Base-by-base conservation (phyloP, 1,140 invertebrate genomes). In the Musca vetustissima region DNA sequence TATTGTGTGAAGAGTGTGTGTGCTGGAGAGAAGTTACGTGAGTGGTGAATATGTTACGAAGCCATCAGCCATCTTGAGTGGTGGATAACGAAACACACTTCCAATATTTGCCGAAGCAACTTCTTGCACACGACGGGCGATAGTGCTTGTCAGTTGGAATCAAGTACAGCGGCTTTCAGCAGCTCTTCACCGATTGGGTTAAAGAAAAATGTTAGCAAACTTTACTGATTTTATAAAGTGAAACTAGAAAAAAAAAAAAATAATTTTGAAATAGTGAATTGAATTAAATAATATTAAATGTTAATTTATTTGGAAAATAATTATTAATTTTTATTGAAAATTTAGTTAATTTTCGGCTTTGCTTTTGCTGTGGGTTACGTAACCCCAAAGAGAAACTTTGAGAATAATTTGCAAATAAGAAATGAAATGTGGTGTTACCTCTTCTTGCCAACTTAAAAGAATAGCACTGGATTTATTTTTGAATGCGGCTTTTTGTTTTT, bases 111-210 rank as follows among this genome's bases (percentile, higher is more conserved):
- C 55, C 55, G 55, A 59, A 59, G n/a, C 55, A 59, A 52, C 25
- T 25, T n/a, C 55, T 25, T 59, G 36, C 13, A 19, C 28, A 61
- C 57, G 55, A 59, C 55, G n/a, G n/a, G n/a, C n/a, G 19, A 36
- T 43, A 43, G 57, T 36, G 36, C n/a, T 61, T 61, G 57, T 61
- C 57, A 61, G 57, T 61, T 61, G 57, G 57, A 61, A 61, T 61
- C 57, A 61, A 61, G 57, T 61, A 36, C 57, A 43, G 57, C 57
- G 57, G 57, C 28, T 61, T 61, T 36, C 57, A 61, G 57, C 57
- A 61, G 28, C 57, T 36, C 28, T 19, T 11, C 19, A 61, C 15
- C 36, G 19, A 36, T 61, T 61, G 57, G 57, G 28, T 19, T 19
- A 61, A 32, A 59, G 13, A 43, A 43, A 61, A 61, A 61, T 21